Conservation (phyloP, 2,113 vertebrate species). For the Delphinus delphis region DNA sequence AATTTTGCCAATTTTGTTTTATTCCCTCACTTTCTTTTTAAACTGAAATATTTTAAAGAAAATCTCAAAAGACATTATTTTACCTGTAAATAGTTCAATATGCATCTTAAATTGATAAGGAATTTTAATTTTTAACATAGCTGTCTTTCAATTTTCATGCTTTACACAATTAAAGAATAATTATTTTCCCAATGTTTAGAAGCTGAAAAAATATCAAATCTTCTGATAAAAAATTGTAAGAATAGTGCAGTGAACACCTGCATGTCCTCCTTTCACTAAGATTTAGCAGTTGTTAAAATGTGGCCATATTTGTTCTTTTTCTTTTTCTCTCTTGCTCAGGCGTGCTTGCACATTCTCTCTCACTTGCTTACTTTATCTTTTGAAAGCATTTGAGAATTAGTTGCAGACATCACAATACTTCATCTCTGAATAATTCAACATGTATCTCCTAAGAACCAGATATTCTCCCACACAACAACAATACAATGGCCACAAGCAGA, state of each 20-base stretch:
- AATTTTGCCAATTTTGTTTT: neutral
- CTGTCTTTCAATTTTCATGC: neutral
- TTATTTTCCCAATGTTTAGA: neutral
- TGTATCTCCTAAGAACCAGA: neutral
- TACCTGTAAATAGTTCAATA: neutral
- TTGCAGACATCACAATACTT: neutral
- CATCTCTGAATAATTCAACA: neutral
- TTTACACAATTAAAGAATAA: neutral
- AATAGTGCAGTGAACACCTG: neutral
- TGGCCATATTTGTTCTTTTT: neutral
- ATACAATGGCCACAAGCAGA: neutral
- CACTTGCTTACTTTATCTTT: neutral
- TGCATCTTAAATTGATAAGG: neutral
- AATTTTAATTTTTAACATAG: conserved; percentile 12
- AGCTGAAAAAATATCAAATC: neutral
- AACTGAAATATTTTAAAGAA: neutral
- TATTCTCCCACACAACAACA: neutral
- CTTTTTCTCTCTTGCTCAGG: neutral
- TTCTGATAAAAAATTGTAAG: neutral
- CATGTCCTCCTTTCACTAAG: neutral
- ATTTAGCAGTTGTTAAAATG: neutral
- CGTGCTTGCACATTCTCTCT: neutral
- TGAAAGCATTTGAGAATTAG: neutral
- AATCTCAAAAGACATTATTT: conserved; percentile 6
- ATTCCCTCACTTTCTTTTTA: neutral